Percentiles rank a stretch among this genome's conserved stretches.
Evolutionary conservation across 2,797 vertebrate species (phyloP).

Genomic region (Rhincodon typus): DNA sequence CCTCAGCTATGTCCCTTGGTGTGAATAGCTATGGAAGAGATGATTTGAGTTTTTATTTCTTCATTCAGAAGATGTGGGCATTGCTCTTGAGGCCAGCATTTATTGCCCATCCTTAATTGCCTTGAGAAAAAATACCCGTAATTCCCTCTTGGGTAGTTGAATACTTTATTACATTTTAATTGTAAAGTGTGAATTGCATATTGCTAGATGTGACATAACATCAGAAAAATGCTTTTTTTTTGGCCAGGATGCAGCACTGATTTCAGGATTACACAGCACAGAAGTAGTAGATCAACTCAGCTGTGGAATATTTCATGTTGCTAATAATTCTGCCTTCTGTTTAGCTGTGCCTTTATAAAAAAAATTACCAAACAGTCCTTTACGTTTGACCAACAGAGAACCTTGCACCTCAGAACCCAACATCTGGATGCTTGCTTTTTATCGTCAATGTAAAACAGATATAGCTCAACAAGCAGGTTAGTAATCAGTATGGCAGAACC

Average conservation of each 20-base stretch:
- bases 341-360: neutral
- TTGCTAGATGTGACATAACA: neutral
- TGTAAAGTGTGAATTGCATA: neutral
- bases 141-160: neutral
- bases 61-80: neutral
- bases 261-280: neutral
- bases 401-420: neutral
- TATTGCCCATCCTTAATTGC: neutral
- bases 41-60: neutral
- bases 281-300: neutral
- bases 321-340: neutral
- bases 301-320: neutral
- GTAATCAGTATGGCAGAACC: neutral
- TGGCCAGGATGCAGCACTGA: neutral
- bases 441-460: neutral
- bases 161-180: neutral
- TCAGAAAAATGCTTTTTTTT: neutral
- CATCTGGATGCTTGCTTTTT: neutral
- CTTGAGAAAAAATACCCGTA: neutral
- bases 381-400: neutral
- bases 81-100: neutral
- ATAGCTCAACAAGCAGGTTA: neutral
- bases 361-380: neutral
- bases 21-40: neutral
- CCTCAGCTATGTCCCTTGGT: neutral